Percentiles rank a stretch among this genome's conserved stretches.
Conservation (phyloP, 2,888 invertebrate species). For the Magallana nippona region DNA sequence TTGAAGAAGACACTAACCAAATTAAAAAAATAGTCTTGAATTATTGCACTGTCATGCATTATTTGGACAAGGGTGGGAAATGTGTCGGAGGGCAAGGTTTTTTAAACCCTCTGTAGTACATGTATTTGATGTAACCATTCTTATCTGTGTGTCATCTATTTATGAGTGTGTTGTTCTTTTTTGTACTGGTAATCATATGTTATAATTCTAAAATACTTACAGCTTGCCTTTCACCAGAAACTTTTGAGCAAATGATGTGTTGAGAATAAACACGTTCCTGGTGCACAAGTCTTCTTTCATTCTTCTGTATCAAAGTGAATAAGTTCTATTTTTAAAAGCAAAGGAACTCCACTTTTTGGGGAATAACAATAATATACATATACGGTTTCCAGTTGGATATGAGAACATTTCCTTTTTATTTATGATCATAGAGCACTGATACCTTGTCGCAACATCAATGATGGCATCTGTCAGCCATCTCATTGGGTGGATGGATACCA, state of each 20-base stretch:
- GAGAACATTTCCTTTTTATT: neutral
- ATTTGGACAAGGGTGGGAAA: too few species aligned
- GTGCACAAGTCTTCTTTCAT: neutral
- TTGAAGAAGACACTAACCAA: neutral
- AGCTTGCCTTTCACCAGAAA: neutral
- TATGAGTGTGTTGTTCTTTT: too few species aligned
- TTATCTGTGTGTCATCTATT: too few species aligned
- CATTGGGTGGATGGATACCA: neutral
- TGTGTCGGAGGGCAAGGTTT: too few species aligned
- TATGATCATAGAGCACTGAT: neutral
- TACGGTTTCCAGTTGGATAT: neutral
- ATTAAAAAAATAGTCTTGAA: too few species aligned
- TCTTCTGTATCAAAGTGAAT: neutral
- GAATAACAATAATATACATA: neutral
- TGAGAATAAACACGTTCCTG: neutral
- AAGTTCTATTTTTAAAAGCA: too few species aligned
- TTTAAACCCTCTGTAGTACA: too few species aligned
- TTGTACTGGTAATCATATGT: too few species aligned
- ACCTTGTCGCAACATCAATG: neutral
- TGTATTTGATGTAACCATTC: too few species aligned
- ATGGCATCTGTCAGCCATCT: neutral
- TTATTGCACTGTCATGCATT: too few species aligned
- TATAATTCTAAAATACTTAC: neutral
- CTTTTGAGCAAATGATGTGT: neutral
- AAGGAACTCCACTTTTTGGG: too few species aligned